Conservation (phyloP, 2,113 vertebrate genomes). For the Elachura formosa region DNA sequence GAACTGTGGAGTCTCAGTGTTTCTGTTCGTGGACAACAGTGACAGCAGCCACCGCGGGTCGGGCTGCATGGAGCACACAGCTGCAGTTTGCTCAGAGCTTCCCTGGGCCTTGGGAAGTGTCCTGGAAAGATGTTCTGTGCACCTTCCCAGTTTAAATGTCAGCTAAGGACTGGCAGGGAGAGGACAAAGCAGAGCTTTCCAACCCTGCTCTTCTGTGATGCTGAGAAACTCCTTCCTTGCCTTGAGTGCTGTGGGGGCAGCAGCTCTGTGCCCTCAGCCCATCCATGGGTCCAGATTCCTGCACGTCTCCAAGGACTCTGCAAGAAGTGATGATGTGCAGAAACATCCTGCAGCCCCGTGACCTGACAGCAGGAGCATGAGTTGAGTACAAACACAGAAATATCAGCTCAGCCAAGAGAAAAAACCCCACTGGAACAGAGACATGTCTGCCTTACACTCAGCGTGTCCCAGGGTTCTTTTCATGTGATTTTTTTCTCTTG, state of each 20-base stretch:
- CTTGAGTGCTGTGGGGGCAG: neutral
- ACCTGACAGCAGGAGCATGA: neutral
- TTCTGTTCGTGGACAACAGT: too few species aligned
- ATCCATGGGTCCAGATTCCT: neutral
- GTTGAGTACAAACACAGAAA: neutral
- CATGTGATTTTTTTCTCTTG: neutral
- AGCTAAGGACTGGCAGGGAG: neutral
- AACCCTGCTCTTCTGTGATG: fast-evolving
- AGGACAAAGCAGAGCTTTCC: neutral
- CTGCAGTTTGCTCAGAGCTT: fast-evolving
- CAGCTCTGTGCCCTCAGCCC: neutral
- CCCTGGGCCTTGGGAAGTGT: neutral
- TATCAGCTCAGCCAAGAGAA: neutral
- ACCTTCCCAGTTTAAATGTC: neutral
- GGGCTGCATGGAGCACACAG: neutral
- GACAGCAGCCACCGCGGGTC: fast-evolving
- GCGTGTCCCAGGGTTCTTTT: neutral
- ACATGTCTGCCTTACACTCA: neutral
- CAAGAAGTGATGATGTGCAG: fast-evolving
- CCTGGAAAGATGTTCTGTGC: neutral
- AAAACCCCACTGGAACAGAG: neutral
- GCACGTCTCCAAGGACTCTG: fast-evolving
- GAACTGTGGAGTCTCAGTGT: too few species aligned
- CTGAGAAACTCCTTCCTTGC: neutral
- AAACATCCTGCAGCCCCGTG: neutral